These are phyloP conservation scores for Cactoblastis cactorum DNA, from an alignment of 2,888 invertebrate genomes.

Conservation along the genomic window DNA sequence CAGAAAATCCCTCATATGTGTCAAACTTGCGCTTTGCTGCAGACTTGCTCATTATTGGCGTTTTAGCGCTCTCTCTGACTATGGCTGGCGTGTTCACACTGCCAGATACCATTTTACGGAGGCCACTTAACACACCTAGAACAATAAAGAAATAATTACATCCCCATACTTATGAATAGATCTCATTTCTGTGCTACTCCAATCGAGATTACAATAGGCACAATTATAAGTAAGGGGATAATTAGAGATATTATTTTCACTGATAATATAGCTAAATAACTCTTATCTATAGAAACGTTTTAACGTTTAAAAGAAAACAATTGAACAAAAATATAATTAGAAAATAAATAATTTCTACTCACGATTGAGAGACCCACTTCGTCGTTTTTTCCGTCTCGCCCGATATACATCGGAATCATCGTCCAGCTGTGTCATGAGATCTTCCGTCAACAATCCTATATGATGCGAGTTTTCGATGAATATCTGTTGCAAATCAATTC, in stretches of 20 bases:
- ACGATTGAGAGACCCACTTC: constrained; percentile 93
- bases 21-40: constrained; percentile 84
- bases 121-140: constrained; percentile 86
- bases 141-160: constrained; percentile 17
- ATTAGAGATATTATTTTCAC: too few relatives aligned
- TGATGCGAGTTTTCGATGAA: constrained; percentile 87
- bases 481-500: constrained; percentile 64
- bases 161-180: background rate
- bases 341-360: too few relatives aligned
- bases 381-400: constrained; percentile 86
- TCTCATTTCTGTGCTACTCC: too few relatives aligned
- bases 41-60: constrained; percentile 81
- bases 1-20: constrained; percentile 76
- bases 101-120: constrained; percentile 88
- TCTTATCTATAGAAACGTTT: too few relatives aligned
- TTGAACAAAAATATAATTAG: too few relatives aligned
- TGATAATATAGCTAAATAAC: too few relatives aligned
- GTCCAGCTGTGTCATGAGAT: constrained; percentile 69
- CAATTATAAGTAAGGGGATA: too few relatives aligned
- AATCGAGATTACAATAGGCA: too few relatives aligned
- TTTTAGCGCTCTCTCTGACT: constrained; percentile 61
- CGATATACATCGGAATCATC: constrained; percentile 69
- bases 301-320: too few relatives aligned
- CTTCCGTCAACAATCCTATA: constrained; percentile 86
- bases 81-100: constrained; percentile 76